Evolutionary conservation across 2,113 vertebrate genomes (phyloP).

Genomic region (Gymnobelideus leadbeateri): DNA sequence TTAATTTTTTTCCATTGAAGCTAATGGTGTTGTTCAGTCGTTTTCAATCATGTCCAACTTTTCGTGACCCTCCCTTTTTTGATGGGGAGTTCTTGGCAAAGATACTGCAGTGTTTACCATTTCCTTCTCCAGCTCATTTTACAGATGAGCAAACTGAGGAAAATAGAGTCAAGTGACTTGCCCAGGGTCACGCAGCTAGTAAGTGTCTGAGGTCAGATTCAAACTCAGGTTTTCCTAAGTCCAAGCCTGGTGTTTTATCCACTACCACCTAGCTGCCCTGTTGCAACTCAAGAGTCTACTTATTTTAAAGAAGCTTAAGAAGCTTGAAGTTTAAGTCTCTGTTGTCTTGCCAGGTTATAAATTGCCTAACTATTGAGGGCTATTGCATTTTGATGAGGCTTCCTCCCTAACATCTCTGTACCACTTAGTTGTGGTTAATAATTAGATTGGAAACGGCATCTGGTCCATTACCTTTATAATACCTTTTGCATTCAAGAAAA

Average conservation of each 20-base stretch:
- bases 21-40: not conserved
- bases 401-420: not conserved
- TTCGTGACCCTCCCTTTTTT: not conserved
- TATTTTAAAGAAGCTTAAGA: not conserved
- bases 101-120: not conserved
- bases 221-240: not conserved
- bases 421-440: not conserved
- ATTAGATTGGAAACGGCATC: not conserved
- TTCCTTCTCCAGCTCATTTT: not conserved
- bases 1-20: not conserved
- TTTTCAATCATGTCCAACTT: not conserved
- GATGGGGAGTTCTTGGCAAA: not conserved
- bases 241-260: not conserved
- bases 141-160: not conserved
- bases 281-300: not conserved
- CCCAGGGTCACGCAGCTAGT: not conserved
- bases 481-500: not conserved
- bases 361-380: not conserved
- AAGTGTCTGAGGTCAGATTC: not conserved
- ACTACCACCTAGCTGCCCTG: not conserved
- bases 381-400: not conserved
- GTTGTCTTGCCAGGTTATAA: not conserved
- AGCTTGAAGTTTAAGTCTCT: not conserved
- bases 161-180: not conserved
- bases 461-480: not conserved